Evolutionary conservation across 2,113 vertebrate species (phyloP).

Genomic region (Otolemur garnettii): DNA sequence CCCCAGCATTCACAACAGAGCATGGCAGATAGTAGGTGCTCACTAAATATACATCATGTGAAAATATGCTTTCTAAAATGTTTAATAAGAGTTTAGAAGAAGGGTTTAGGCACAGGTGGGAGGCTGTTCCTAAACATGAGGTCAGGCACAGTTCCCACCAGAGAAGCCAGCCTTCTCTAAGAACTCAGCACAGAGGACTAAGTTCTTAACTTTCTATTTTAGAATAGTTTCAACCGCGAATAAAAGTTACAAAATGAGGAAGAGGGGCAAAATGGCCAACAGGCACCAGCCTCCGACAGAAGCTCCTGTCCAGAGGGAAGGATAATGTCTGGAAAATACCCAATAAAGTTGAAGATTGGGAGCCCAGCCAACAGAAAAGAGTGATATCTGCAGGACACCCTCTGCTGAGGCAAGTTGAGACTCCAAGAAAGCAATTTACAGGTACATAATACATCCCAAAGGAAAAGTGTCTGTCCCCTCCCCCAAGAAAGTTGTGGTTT

Average conservation of each 20-base stretch:
- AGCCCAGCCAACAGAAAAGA: no score
- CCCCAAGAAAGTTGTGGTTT: no score
- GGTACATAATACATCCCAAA: no score
- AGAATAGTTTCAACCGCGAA: constrained; percentile 3
- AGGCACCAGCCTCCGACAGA: no score
- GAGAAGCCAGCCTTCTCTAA: background rate
- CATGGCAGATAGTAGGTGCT: background rate
- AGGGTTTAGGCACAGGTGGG: background rate
- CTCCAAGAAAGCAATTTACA: no score
- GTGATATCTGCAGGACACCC: no score
- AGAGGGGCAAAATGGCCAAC: no score
- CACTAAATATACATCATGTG: background rate
- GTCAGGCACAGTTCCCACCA: background rate
- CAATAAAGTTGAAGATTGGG: no score
- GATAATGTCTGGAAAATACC: no score
- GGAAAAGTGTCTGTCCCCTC: no score
- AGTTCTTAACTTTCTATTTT: background rate
- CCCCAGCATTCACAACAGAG: background rate
- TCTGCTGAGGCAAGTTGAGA: no score
- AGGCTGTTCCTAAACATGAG: background rate
- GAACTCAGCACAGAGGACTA: background rate
- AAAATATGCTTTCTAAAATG: background rate
- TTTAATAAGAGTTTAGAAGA: background rate
- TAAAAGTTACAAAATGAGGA: background rate
- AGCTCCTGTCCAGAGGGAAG: no score